Conservation (phyloP, 1,140 invertebrate genomes). For the Pseudomyrmex sp. region DNA sequence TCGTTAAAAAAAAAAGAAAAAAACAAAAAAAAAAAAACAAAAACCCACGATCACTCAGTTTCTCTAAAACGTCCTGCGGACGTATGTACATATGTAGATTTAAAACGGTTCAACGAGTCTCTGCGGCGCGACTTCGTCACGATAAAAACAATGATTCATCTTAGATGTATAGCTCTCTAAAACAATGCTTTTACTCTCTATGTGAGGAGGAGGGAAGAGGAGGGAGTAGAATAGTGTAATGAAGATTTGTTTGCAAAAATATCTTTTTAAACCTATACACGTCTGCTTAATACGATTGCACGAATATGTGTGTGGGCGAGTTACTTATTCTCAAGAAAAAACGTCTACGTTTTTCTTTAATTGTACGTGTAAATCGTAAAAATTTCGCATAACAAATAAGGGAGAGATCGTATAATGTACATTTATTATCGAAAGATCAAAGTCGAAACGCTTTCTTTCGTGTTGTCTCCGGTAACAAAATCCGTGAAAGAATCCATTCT, state of each 20-base stretch:
- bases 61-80: constrained; percentile 28
- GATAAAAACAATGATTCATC: constrained; percentile 59
- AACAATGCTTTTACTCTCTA: constrained; percentile 64
- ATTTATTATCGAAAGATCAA: constrained; percentile 32
- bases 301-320: constrained; percentile 38
- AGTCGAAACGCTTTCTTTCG: constrained; percentile 9
- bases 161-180: constrained; percentile 66
- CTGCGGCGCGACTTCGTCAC: constrained; percentile 40
- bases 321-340: constrained; percentile 43
- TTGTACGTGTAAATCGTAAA: constrained; percentile 47
- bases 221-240: constrained; percentile 51
- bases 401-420: constrained; percentile 26
- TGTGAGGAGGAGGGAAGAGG: no score
- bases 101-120: constrained; percentile 62
- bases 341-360: constrained; percentile 25
- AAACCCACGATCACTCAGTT: constrained; percentile 56
- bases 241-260: constrained; percentile 69
- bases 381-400: constrained; percentile 25
- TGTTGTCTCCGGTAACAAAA: neutral
- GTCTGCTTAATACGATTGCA: constrained; percentile 27
- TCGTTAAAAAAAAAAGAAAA: constrained; percentile 46
- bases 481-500: neutral
- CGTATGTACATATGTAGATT: neutral
- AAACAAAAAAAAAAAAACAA: constrained; percentile 29
- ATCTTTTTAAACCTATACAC: constrained; percentile 66